A percentile compares a stretch with the other conserved stretches of the same genome.
Evolutionary conservation across 2,888 invertebrate species (phyloP).

Genomic region (Thymelicus acteon): DNA sequence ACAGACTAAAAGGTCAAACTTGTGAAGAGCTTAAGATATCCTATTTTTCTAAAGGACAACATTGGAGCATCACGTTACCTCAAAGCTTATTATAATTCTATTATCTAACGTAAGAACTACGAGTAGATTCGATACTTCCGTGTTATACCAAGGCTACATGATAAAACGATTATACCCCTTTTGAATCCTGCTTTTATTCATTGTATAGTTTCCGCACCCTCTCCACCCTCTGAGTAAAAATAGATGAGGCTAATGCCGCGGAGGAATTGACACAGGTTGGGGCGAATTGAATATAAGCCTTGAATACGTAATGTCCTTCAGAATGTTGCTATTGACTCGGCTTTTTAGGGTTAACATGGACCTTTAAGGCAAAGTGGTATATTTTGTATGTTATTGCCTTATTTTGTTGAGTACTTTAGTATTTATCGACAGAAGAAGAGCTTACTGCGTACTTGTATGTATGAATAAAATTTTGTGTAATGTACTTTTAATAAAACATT

Average conservation of each 20-base stretch:
- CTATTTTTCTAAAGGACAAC: background rate
- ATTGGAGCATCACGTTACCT: background rate
- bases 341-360: slow-evolving; percentile 22
- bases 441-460: too few species aligned
- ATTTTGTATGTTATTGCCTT: slow-evolving; percentile 2
- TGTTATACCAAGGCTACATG: background rate
- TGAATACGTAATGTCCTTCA: slow-evolving; percentile 31
- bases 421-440: too few species aligned
- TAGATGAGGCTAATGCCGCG: slow-evolving; percentile 24
- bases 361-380: background rate
- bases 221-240: slow-evolving; percentile 20
- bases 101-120: background rate
- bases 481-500: too few species aligned
- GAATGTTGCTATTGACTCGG: slow-evolving; percentile 26
- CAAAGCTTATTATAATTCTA: background rate
- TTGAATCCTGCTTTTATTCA: slow-evolving; percentile 2
- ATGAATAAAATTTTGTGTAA: too few species aligned
- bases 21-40: too few species aligned
- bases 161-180: slow-evolving; percentile 4
- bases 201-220: slow-evolving; percentile 12
- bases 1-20: too few species aligned
- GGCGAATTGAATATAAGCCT: slow-evolving; percentile 35
- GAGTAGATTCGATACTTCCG: slow-evolving; percentile 2
- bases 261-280: slow-evolving; percentile 30
- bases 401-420: background rate